phyloP scores from a whole-genome alignment of 2,797 vertebrate species.

The Glyptemys insculpta region DNA sequence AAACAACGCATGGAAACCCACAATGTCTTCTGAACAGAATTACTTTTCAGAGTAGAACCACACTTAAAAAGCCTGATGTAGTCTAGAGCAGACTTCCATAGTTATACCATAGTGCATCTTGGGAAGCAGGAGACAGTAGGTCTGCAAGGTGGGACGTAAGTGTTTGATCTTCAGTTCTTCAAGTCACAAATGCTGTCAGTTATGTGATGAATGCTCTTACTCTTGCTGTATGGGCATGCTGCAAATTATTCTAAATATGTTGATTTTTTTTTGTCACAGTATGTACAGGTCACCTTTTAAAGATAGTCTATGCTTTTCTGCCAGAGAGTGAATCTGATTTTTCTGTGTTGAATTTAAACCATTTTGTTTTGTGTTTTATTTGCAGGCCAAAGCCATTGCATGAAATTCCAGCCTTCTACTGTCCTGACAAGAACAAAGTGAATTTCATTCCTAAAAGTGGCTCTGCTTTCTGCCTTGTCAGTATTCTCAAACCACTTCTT shows the following conservation, averaged over 20 bases:
- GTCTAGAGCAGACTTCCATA: not conserved
- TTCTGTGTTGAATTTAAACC: not conserved
- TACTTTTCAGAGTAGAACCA: not conserved
- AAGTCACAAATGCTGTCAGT: not conserved
- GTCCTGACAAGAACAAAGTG: slow-evolving; percentile 99
- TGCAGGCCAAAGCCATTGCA: slow-evolving; percentile 93
- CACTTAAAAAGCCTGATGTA: not conserved
- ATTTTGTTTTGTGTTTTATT: slow-evolving; percentile 60
- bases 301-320: not conserved
- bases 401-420: slow-evolving; percentile 96
- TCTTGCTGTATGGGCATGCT: not conserved
- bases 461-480: slow-evolving; percentile 99
- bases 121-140: not conserved
- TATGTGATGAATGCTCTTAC: not conserved
- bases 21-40: not conserved
- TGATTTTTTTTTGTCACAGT: not conserved
- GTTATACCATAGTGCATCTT: not conserved
- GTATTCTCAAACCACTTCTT: slow-evolving; percentile 97
- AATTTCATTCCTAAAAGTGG: slow-evolving; percentile 99
- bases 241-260: not conserved
- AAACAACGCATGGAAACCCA: not conserved
- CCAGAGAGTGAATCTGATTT: not conserved
- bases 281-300: not conserved
- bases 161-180: not conserved
- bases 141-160: not conserved